Base-by-base conservation (phyloP, 1,140 invertebrate species). In the Cydia fagiglandana region DNA sequence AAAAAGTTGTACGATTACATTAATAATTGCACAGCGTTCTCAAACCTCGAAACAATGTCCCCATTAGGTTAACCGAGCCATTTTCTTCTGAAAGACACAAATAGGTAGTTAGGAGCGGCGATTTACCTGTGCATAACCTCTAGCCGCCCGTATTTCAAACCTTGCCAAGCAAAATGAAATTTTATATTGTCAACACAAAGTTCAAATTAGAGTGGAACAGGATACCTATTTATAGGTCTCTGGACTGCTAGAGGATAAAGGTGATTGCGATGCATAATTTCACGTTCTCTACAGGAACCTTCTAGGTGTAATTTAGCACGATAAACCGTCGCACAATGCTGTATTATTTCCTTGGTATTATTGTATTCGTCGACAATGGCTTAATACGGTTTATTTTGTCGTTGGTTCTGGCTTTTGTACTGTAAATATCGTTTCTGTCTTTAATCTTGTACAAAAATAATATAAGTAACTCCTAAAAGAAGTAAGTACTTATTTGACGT, bases 31-130 rank as follows among this genome's bases (percentile, higher is more conserved):
- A 2, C 64, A 12, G 30, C 64, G 30, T 68, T 66, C 75, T 73
- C 28, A 41, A 75, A 75, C 77, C 73, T 73, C 64, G 64, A 34
- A 75, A 81, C 76, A 80, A 81, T 80, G 79, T 80, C 15, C 76
- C 78, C 75, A 81, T 83, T 80, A 79, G 74, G 56, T 81, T 80
- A 81, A 83, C 81, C 76, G 80, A n/a, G n/a, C 80, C 76, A 76
- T 83, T 81, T 78, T 68, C 38, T 56, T 47, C 24, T 68, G 73
- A 79, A 81, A 78, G 77, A 78, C 77, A 81, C 79, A 80, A 81
- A 79, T 80, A 77, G 73, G 73, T 74, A 77, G 73, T 75, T 75
- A 75, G 73, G 30, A 50, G 74, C 53, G 41, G 61, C 56, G 76
- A 78, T 75, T 76, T 78, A 15, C 56, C 70, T 41, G 41, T 76